phyloP scores from a whole-genome alignment of 1,140 invertebrate species.

The Araneus ventricosus region DNA sequence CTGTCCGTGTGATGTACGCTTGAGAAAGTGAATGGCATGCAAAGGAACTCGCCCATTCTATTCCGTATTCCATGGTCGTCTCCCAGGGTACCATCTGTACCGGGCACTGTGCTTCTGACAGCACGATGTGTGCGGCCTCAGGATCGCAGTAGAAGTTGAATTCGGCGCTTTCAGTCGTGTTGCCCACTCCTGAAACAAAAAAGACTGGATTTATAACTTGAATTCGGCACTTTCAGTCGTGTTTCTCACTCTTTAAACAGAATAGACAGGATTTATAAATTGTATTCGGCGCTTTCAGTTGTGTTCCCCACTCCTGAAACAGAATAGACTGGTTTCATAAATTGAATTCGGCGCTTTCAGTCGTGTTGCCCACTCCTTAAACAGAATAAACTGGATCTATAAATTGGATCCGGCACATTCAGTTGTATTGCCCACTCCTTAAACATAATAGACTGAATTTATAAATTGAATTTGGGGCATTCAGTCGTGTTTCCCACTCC shows the following conservation, averaged over 20 bases:
- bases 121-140: conserved; percentile 85
- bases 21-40: not conserved
- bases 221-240: no score
- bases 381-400: conserved; percentile 13
- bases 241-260: no score
- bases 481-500: conserved; percentile 82
- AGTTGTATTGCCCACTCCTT: no score
- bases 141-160: conserved; percentile 86
- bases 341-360: conserved; percentile 85
- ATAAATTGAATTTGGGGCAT: conserved; percentile 86
- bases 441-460: no score
- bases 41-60: conserved; percentile 51
- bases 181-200: conserved; percentile 81
- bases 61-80: conserved; percentile 79
- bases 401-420: no score
- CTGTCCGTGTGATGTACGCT: no score
- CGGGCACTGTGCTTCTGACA: conserved; percentile 82
- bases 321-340: conserved; percentile 81
- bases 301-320: conserved; percentile 82
- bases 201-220: not conserved
- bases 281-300: conserved; percentile 84
- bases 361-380: conserved; percentile 82
- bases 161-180: conserved; percentile 82
- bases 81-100: conserved; percentile 86
- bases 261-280: no score